Conservation (phyloP, 2,888 invertebrate genomes). For the Eretmocerus hayati region DNA sequence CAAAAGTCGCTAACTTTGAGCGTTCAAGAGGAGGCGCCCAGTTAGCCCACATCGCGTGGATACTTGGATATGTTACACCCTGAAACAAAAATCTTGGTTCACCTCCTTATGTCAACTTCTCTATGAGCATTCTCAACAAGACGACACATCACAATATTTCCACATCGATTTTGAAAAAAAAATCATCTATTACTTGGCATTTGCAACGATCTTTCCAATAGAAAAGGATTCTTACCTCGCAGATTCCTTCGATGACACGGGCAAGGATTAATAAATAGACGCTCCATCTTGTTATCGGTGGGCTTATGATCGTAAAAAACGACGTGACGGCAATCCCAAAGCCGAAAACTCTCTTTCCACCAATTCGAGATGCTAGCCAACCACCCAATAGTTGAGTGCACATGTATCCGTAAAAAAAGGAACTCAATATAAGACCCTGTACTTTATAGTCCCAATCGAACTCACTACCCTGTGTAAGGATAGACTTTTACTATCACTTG, state of each 20-base stretch:
- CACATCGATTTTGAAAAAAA: no score
- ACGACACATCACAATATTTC: no score
- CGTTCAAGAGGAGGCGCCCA: slow-evolving; percentile 79
- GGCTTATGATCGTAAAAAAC: slow-evolving; percentile 72
- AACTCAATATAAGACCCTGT: slow-evolving; percentile 73
- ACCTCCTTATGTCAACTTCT: no score
- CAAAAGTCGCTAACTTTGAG: slow-evolving; percentile 71
- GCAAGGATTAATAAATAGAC: slow-evolving; percentile 64
- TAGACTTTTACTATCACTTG: no score
- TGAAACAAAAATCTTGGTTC: slow-evolving; percentile 39
- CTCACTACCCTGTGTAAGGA: slow-evolving; percentile 57
- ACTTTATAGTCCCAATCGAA: slow-evolving; percentile 75
- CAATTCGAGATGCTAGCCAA: slow-evolving; percentile 74
- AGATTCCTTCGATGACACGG: slow-evolving; percentile 71
- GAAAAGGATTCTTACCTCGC: slow-evolving; percentile 55
- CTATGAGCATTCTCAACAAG: no score
- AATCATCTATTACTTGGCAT: no score
- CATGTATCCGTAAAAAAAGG: slow-evolving; percentile 86
- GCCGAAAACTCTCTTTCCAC: slow-evolving; percentile 78
- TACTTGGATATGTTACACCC: slow-evolving; percentile 73
- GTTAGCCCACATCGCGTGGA: slow-evolving; percentile 76
- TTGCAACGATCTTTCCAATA: neutral
- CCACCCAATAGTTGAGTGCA: slow-evolving; percentile 78
- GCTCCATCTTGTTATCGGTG: slow-evolving; percentile 67
- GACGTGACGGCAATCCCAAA: slow-evolving; percentile 73